These are phyloP conservation scores for Patella pellucida DNA, from an alignment of 2,888 invertebrate genomes.

Conservation along the genomic window DNA sequence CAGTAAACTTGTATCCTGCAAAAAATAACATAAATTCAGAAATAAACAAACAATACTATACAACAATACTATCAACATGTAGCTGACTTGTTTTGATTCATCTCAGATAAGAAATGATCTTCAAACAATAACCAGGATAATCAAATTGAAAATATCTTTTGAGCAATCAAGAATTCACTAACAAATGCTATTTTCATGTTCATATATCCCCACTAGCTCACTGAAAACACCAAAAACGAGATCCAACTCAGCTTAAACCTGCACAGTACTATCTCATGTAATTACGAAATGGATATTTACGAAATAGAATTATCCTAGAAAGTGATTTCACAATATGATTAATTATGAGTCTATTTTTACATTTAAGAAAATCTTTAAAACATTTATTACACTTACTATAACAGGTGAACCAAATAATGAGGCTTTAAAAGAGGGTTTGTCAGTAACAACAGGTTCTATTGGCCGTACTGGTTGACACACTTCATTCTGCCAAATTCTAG, in stretches of 20 bases:
- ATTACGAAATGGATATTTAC: no score
- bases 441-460: conserved; percentile 33
- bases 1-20: conserved; percentile 35
- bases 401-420: conserved; percentile 59
- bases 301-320: neutral
- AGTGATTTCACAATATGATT: neutral
- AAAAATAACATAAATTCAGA: conserved; percentile 12
- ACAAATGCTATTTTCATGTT: no score
- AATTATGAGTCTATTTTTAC: neutral
- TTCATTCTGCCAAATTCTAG: conserved; percentile 34
- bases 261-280: no score
- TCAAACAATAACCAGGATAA: no score
- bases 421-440: conserved; percentile 58
- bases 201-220: no score
- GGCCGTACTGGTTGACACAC: conserved; percentile 22
- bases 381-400: conserved; percentile 36
- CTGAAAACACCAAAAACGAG: neutral
- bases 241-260: neutral
- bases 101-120: no score
- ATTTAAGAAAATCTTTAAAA: no score
- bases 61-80: no score
- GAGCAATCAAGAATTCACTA: no score
- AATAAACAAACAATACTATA: neutral
- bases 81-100: no score
- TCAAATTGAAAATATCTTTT: no score